A percentile compares a stretch with the other conserved stretches of the same genome.
Evolutionary conservation across 2,113 vertebrate genomes (phyloP).

Genomic region (Gallinago media): DNA sequence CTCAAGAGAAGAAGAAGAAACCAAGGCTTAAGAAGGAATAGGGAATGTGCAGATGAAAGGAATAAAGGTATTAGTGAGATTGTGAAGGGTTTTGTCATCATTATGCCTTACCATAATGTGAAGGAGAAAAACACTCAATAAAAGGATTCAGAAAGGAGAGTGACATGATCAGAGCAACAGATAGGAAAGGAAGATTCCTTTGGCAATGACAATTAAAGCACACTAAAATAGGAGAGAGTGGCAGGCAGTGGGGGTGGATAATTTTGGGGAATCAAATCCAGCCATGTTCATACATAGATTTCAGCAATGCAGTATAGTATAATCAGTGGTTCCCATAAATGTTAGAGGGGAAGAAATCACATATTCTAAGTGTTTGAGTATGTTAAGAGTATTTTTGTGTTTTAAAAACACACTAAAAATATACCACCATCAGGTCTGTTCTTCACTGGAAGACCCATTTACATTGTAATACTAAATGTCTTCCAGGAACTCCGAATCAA

Average conservation of each 20-base stretch:
- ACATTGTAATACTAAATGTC: neutral
- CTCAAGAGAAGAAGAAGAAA: neutral
- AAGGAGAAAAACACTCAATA: neutral
- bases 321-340: neutral
- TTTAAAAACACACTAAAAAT: neutral
- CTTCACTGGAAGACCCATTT: neutral
- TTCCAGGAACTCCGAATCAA: neutral
- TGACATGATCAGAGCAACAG: neutral
- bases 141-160: neutral
- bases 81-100: neutral
- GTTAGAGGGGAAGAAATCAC: neutral
- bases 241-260: neutral
- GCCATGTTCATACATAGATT: neutral
- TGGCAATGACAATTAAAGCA: neutral
- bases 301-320: neutral
- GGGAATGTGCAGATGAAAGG: neutral
- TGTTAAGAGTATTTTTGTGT: neutral
- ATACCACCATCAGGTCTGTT: neutral
- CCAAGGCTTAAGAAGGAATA: neutral
- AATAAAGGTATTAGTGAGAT: neutral
- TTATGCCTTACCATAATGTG: neutral
- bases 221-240: neutral
- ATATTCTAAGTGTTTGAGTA: neutral
- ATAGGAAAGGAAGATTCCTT: neutral
- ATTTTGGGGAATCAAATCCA: neutral